These are phyloP conservation scores for Lanius ludovicianus DNA, from an alignment of 2,113 vertebrate genomes.

Conservation along the genomic window DNA sequence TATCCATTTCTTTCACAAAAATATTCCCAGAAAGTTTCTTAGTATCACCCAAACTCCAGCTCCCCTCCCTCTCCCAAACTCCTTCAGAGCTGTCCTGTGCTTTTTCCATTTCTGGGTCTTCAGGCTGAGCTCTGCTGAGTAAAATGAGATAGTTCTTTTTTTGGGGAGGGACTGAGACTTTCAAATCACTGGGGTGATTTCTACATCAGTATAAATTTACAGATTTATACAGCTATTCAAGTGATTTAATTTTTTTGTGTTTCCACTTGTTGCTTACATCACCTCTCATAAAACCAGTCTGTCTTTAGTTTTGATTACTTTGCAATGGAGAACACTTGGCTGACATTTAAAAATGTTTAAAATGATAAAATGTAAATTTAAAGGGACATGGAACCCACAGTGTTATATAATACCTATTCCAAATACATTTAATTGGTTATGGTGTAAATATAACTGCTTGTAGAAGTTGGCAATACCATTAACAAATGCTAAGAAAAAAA, in stretches of 20 bases:
- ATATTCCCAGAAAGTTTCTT: neutral
- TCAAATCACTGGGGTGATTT: neutral
- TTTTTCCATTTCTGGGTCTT: neutral
- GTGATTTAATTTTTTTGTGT: neutral
- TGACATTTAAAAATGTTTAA: neutral
- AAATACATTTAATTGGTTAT: neutral
- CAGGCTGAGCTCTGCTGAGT: neutral
- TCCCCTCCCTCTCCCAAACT: neutral
- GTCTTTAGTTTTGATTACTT: neutral
- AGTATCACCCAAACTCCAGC: neutral
- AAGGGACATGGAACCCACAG: neutral
- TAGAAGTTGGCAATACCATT: neutral
- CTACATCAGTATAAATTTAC: neutral
- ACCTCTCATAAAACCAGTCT: neutral
- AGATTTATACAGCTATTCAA: neutral
- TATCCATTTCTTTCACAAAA: neutral
- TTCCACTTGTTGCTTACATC: neutral
- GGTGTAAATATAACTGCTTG: neutral
- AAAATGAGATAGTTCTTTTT: neutral
- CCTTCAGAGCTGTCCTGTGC: neutral
- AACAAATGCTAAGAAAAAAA: neutral
- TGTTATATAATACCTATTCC: neutral
- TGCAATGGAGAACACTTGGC: neutral
- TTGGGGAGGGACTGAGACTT: neutral
- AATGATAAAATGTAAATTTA: neutral